phyloP scores from a whole-genome alignment of 2,888 invertebrate genomes.

The Diarsia mendica region DNA sequence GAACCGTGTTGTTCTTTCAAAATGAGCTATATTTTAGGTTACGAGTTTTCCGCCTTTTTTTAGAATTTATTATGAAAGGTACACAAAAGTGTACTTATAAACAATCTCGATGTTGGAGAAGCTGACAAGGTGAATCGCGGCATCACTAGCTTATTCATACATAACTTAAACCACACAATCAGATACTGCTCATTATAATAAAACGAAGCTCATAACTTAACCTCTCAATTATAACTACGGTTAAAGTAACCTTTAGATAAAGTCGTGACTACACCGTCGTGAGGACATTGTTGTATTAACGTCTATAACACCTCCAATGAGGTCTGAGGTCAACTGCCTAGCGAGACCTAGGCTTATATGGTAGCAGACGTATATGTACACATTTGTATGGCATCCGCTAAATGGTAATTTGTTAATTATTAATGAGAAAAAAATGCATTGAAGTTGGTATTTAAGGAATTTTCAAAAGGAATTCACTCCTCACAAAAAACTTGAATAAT shows the following conservation, averaged over 20 bases:
- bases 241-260: conserved; percentile 40
- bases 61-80: too few relatives aligned
- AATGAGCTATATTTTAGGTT: background rate
- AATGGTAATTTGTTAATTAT: conserved; percentile 1
- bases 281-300: conserved; percentile 35
- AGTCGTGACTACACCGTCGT: conserved; percentile 51
- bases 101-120: background rate
- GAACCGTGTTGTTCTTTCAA: background rate
- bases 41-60: too few relatives aligned
- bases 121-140: background rate
- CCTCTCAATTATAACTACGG: conserved; percentile 25
- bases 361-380: background rate
- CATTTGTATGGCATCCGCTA: background rate
- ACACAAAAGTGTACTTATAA: too few relatives aligned
- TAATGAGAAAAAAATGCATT: background rate
- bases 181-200: background rate
- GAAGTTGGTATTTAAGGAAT: background rate
- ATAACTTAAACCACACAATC: background rate
- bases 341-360: conserved; percentile 29
- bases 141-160: too few relatives aligned
- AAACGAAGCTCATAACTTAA: conserved; percentile 11
- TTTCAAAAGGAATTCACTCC: background rate
- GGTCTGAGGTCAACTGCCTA: conserved; percentile 47
- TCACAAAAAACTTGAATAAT: background rate
- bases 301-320: conserved; percentile 28